These are phyloP conservation scores for Chrysaora quinquecirrha DNA, from an alignment of 30 jellyfish, hydroid and myxozoan species.

Conservation along the genomic window DNA sequence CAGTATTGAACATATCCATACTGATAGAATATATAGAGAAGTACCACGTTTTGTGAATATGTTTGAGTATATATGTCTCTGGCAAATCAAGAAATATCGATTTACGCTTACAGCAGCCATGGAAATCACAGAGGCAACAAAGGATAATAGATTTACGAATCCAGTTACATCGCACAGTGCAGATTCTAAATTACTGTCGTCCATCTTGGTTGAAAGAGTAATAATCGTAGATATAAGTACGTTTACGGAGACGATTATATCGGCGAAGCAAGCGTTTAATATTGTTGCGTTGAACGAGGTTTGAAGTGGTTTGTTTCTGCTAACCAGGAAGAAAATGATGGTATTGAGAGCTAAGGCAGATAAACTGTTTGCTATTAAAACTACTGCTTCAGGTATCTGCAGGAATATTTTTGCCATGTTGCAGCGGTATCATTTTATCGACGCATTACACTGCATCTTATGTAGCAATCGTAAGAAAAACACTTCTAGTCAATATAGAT, in stretches of 20 bases:
- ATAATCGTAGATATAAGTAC: slow-evolving; percentile 12
- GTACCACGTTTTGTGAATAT: slow-evolving; percentile 43
- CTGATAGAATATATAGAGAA: slow-evolving; percentile 11
- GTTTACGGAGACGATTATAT: slow-evolving; percentile 60
- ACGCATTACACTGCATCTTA: too few species aligned
- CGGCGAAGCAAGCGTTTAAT: slow-evolving; percentile 59
- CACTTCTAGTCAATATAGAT: too few species aligned
- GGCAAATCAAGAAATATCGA: slow-evolving; percentile 61
- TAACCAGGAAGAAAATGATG: slow-evolving; percentile 37
- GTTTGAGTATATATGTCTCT: slow-evolving; percentile 22
- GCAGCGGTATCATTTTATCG: too few species aligned
- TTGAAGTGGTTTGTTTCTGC: slow-evolving; percentile 40
- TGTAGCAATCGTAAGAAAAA: too few species aligned
- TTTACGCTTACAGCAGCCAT: slow-evolving; percentile 73
- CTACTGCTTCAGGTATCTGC: too few species aligned
- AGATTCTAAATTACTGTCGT: background rate
- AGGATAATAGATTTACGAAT: slow-evolving; percentile 56
- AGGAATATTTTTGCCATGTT: too few species aligned
- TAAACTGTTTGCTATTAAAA: slow-evolving; percentile 37
- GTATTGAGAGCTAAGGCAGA: slow-evolving; percentile 33
- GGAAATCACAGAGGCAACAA: slow-evolving; percentile 75
- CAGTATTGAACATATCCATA: slow-evolving; percentile 52
- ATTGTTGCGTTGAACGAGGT: slow-evolving; percentile 64
- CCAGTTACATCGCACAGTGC: slow-evolving; percentile 62
- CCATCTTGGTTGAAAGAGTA: background rate